Conservation (phyloP, 1,140 invertebrate genomes). For the Paralvinella palmiformis region DNA sequence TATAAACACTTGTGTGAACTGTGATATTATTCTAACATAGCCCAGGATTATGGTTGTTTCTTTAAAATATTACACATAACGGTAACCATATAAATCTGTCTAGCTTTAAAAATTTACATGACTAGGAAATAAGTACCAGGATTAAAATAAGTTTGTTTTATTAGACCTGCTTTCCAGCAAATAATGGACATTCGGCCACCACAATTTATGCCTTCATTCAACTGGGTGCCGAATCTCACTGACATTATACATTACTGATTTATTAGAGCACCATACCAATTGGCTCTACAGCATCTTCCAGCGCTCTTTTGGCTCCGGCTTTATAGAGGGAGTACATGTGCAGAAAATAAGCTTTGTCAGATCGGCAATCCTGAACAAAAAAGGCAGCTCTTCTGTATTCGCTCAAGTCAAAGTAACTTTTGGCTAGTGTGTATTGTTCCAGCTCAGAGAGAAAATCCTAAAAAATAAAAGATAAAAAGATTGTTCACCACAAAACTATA, state of each 20-base stretch:
- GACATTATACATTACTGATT: too few species aligned
- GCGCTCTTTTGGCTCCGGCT: slow-evolving; percentile 75
- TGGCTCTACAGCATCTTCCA: slow-evolving; percentile 75
- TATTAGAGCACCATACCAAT: slow-evolving; percentile 53
- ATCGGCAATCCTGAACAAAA: slow-evolving; percentile 67
- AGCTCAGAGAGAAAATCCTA: slow-evolving; percentile 28
- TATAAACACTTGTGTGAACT: too few species aligned
- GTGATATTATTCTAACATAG: too few species aligned
- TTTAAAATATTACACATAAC: too few species aligned
- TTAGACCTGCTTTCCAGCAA: too few species aligned
- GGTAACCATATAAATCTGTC: too few species aligned
- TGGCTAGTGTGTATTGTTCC: slow-evolving; percentile 67
- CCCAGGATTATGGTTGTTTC: too few species aligned
- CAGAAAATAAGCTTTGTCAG: slow-evolving; percentile 67
- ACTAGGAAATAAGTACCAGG: background rate
- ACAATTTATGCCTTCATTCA: too few species aligned
- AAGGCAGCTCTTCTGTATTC: slow-evolving; percentile 87
- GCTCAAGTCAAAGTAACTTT: slow-evolving; percentile 84
- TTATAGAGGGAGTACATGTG: slow-evolving; percentile 80
- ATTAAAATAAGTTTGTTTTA: too few species aligned
- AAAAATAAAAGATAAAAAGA: slow-evolving; percentile 11
- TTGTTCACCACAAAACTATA: too few species aligned
- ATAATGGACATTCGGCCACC: too few species aligned
- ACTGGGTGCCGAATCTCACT: too few species aligned
- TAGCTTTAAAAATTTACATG: background rate